A percentile compares a stretch with the other conserved stretches of the same genome.
phyloP scores from a whole-genome alignment of 2,113 vertebrate genomes.

The Perognathus longimembris region DNA sequence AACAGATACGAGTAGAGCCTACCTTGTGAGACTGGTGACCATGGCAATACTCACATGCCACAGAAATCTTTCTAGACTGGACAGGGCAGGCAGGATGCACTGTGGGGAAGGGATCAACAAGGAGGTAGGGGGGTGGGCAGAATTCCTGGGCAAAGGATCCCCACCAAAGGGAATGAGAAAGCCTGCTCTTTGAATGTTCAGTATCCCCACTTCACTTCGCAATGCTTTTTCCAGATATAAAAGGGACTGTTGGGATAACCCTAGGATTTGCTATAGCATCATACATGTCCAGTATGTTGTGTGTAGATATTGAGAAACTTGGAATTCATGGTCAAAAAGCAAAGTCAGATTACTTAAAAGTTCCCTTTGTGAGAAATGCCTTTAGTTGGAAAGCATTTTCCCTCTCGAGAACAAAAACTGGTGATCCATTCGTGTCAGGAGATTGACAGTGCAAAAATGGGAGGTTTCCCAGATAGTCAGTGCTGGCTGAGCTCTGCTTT shows the following conservation, averaged over 20 bases:
- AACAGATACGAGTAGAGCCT: not conserved
- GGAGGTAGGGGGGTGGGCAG: too few species aligned
- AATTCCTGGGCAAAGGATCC: too few species aligned
- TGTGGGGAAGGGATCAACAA: not conserved
- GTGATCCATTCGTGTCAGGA: not conserved
- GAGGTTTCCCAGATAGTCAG: not conserved
- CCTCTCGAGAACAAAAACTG: slow-evolving; percentile 31
- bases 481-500: not conserved
- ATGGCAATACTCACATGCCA: too few species aligned
- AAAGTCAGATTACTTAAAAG: not conserved
- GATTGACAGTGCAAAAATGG: not conserved
- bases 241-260: not conserved
- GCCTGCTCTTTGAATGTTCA: not conserved
- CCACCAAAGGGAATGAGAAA: not conserved
- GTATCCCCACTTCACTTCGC: not conserved
- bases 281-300: accelerated
- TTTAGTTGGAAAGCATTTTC: slow-evolving; percentile 57
- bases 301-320: not conserved
- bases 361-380: slow-evolving; percentile 29
- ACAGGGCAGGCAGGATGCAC: not conserved
- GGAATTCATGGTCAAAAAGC: slow-evolving; percentile 36
- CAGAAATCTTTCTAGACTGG: too few species aligned
- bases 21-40: not conserved
- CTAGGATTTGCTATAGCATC: slow-evolving; percentile 34
- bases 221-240: accelerated